A percentile compares a stretch with the other conserved stretches of the same genome.
Conservation (phyloP, 53 echinoderm and acorn worm genomes). For the Echinarachnius parma region DNA sequence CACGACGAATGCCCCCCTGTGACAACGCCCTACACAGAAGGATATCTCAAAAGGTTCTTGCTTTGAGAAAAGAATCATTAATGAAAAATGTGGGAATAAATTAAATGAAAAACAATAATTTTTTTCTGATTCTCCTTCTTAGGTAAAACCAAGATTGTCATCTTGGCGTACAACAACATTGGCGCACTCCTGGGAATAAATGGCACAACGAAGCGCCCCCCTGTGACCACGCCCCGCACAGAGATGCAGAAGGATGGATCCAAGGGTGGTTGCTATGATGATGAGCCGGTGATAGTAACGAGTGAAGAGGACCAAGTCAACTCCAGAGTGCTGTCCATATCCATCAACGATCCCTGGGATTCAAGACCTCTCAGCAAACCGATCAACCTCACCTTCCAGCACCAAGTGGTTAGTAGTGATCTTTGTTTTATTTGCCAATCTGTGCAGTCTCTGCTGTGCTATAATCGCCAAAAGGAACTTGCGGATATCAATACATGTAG, state of each 20-base stretch:
- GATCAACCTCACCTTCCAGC: constrained; percentile 66
- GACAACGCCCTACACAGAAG: not conserved
- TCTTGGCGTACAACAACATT: constrained; percentile 90
- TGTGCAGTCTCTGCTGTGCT: too few species aligned
- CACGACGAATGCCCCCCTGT: not conserved
- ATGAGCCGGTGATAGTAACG: not conserved
- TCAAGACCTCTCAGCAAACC: constrained; percentile 56
- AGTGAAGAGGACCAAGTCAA: constrained; percentile 47
- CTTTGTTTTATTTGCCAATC: too few species aligned
- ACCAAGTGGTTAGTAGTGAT: constrained; percentile 48
- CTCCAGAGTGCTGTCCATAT: constrained; percentile 81
- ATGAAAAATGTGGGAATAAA: too few species aligned
- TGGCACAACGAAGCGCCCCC: not conserved
- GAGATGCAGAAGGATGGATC: constrained; percentile 2
- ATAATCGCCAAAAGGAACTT: too few species aligned
- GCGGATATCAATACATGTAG: not conserved
- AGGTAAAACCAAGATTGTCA: constrained; percentile 78
- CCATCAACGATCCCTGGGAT: constrained; percentile 58
- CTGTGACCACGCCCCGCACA: not conserved
- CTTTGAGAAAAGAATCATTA: too few species aligned
- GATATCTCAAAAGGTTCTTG: too few species aligned
- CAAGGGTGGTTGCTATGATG: not conserved
- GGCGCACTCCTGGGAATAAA: constrained; percentile 62
- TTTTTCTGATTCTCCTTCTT: too few species aligned
- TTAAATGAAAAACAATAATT: too few species aligned